These are phyloP conservation scores for Chirona hameri DNA, from an alignment of 2,888 invertebrate species.

Conservation along the genomic window DNA sequence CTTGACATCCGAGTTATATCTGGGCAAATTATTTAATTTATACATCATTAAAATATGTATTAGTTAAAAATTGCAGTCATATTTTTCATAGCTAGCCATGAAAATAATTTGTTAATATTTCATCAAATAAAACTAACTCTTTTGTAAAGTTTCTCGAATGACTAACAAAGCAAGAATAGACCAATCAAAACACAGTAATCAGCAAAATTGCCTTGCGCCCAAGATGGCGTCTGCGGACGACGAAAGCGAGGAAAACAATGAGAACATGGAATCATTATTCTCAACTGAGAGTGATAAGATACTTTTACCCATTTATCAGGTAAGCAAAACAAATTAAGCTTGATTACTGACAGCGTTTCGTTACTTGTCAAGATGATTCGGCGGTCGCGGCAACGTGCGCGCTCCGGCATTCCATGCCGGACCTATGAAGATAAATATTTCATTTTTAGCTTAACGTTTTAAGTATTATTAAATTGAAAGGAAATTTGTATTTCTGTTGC, in stretches of 20 bases:
- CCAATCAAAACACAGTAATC: constrained; percentile 23
- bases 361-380: not conserved
- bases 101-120: too few species aligned
- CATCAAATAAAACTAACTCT: not conserved
- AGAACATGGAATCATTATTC: constrained; percentile 4
- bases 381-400: not conserved
- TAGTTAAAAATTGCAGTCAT: too few species aligned
- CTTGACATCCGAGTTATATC: too few species aligned
- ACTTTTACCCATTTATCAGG: constrained; percentile 5
- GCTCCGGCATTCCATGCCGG: not conserved
- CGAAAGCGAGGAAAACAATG: constrained; percentile 24
- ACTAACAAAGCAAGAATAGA: not conserved
- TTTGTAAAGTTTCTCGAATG: not conserved
- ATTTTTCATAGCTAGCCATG: too few species aligned
- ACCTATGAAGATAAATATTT: not conserved
- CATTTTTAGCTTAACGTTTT: not conserved
- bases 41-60: too few species aligned
- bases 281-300: not conserved
- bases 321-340: not conserved
- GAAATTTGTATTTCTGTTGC: too few species aligned
- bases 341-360: not conserved
- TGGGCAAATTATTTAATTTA: too few species aligned
- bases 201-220: constrained; percentile 24
- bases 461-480: too few species aligned
- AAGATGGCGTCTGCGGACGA: constrained; percentile 27